These are phyloP conservation scores for Brachyptera putata DNA, from an alignment of 2,888 invertebrate species.

Conservation along the genomic window DNA sequence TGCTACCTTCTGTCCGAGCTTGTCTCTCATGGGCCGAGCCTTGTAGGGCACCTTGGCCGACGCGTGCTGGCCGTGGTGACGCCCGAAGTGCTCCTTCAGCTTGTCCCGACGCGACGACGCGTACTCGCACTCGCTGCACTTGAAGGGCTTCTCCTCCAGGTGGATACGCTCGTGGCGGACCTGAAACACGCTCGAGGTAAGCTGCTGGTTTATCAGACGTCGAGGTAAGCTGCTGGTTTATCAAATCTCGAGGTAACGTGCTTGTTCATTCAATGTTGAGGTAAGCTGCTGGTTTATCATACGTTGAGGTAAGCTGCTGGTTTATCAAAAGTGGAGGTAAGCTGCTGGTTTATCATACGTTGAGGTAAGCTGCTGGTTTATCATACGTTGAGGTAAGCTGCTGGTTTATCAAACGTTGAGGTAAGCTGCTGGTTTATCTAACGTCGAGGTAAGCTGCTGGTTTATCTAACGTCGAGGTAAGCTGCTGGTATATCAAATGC, in stretches of 20 bases:
- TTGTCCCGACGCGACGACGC: slow-evolving; percentile 61
- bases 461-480: background rate
- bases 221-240: too few species aligned
- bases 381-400: background rate
- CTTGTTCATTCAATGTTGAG: background rate
- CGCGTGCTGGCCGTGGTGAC: slow-evolving; percentile 51
- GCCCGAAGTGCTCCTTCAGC: slow-evolving; percentile 54
- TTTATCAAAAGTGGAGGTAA: background rate
- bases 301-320: background rate
- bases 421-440: background rate
- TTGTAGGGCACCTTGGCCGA: slow-evolving; percentile 52
- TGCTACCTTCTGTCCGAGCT: too few species aligned
- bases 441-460: background rate
- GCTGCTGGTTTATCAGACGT: too few species aligned
- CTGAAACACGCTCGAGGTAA: slow-evolving; percentile 21
- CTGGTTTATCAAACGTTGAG: background rate
- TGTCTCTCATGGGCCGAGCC: slow-evolving; percentile 37
- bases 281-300: background rate
- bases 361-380: background rate
- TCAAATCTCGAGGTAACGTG: too few species aligned
- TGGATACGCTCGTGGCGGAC: slow-evolving; percentile 63
- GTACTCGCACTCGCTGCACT: slow-evolving; percentile 61
- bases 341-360: background rate
- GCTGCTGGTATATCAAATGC: too few species aligned
- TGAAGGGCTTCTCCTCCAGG: slow-evolving; percentile 58